phyloP scores from a whole-genome alignment of 2,888 invertebrate genomes.

The Stictocephala bisonia region DNA sequence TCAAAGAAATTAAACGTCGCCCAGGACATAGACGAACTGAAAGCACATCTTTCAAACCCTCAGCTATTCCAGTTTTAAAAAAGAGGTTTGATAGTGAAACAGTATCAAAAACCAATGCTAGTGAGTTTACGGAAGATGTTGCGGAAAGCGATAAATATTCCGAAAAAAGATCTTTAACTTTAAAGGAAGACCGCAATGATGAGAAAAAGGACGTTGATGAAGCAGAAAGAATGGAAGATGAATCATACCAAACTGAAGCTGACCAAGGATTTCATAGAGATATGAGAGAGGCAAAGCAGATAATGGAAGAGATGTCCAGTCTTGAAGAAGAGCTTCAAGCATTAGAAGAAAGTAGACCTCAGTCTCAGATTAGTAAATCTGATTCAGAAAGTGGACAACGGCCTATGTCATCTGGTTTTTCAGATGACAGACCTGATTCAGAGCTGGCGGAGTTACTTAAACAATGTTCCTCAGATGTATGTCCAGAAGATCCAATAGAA shows the following conservation, averaged over 20 bases:
- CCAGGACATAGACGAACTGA: constrained; percentile 69
- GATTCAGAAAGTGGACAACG: constrained; percentile 63
- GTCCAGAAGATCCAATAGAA: constrained; percentile 67
- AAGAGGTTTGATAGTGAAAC: constrained; percentile 51
- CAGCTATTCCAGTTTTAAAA: constrained; percentile 55
- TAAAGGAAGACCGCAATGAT: constrained; percentile 65
- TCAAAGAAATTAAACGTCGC: constrained; percentile 62
- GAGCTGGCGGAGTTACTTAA: constrained; percentile 64
- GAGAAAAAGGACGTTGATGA: constrained; percentile 67
- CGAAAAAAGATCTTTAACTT: constrained; percentile 62
- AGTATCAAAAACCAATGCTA: constrained; percentile 57
- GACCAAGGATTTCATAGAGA: constrained; percentile 65
- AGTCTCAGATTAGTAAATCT: constrained; percentile 63
- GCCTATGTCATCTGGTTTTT: constrained; percentile 63
- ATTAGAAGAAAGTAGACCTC: constrained; percentile 65
- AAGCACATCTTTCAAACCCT: constrained; percentile 65
- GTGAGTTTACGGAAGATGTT: constrained; percentile 57
- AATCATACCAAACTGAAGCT: constrained; percentile 66
- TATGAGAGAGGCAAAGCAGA: constrained; percentile 63
- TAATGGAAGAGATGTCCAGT: constrained; percentile 45
- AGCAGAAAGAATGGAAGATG: constrained; percentile 62
- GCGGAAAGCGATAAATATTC: constrained; percentile 64
- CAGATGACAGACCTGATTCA: constrained; percentile 65
- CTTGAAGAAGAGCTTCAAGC: constrained; percentile 66
- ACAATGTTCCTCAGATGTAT: constrained; percentile 63